Conservation (phyloP, 2,113 vertebrate genomes). For the Nesogale talazaci region DNA sequence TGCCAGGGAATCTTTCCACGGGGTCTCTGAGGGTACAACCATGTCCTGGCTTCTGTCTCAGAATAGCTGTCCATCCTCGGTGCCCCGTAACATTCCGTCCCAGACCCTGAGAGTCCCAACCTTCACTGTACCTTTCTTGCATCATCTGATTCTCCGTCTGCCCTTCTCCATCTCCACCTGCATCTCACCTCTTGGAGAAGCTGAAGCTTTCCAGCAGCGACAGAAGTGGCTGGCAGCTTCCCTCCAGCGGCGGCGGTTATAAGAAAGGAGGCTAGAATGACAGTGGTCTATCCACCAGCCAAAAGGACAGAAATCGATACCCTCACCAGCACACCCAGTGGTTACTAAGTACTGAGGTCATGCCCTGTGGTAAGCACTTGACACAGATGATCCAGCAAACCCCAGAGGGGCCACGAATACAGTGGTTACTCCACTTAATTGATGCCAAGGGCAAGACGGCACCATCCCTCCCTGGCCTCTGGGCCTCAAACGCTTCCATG, state of each 20-base stretch:
- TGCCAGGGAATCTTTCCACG: too few species aligned
- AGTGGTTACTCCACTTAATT: not conserved
- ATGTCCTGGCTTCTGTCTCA: not conserved
- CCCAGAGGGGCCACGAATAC: rapidly evolving
- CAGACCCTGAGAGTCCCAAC: not conserved
- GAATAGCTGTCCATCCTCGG: not conserved
- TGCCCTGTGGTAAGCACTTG: not conserved
- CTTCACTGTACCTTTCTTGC: not conserved
- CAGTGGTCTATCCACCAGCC: rapidly evolving
- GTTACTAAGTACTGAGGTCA: not conserved
- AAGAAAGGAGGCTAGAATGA: not conserved
- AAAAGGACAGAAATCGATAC: not conserved
- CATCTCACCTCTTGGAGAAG: too few species aligned
- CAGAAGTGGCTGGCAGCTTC: too few species aligned
- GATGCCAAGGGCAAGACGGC: not conserved
- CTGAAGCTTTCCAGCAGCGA: not conserved
- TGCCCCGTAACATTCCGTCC: not conserved
- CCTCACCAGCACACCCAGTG: not conserved
- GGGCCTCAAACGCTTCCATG: too few species aligned
- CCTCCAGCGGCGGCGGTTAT: rapidly evolving
- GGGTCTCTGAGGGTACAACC: not conserved
- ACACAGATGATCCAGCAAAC: too few species aligned
- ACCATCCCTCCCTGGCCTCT: not conserved
- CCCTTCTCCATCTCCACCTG: too few species aligned
- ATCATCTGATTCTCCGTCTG: not conserved